These are phyloP conservation scores for Drosophila putrida DNA, from an alignment of 2,888 invertebrate species.

Conservation along the genomic window DNA sequence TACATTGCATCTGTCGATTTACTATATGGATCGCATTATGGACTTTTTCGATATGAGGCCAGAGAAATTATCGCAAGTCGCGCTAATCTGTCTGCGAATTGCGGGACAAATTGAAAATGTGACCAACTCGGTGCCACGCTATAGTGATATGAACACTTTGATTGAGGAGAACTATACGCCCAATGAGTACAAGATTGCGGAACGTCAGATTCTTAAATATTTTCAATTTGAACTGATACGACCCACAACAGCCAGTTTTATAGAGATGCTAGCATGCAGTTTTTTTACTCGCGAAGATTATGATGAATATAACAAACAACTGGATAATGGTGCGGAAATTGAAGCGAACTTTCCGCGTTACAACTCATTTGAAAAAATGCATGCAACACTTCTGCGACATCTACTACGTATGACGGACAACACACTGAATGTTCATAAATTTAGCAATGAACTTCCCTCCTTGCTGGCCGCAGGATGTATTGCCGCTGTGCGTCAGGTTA, in stretches of 20 bases:
- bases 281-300: conserved; percentile 85
- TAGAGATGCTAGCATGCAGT: conserved; percentile 87
- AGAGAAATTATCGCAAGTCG: conserved; percentile 73
- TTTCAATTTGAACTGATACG: conserved; percentile 87
- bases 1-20: conserved; percentile 86
- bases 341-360: conserved; percentile 35
- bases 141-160: conserved; percentile 85
- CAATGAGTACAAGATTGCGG: conserved; percentile 86
- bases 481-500: conserved; percentile 85
- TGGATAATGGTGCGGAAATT: conserved; percentile 15
- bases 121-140: conserved; percentile 87
- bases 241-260: conserved; percentile 88
- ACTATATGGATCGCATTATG: conserved; percentile 90
- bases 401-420: conserved; percentile 85
- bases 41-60: conserved; percentile 89
- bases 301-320: conserved; percentile 49
- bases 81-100: too few species aligned
- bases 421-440: conserved; percentile 85
- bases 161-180: conserved; percentile 82
- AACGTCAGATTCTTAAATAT: conserved; percentile 86
- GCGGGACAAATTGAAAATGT: too few species aligned
- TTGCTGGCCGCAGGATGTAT: conserved; percentile 86
- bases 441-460: conserved; percentile 86
- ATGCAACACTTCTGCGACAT: conserved; percentile 52
- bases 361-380: conserved; percentile 74